phyloP scores from a whole-genome alignment of 2,113 vertebrate genomes.

The Passerina amoena region DNA sequence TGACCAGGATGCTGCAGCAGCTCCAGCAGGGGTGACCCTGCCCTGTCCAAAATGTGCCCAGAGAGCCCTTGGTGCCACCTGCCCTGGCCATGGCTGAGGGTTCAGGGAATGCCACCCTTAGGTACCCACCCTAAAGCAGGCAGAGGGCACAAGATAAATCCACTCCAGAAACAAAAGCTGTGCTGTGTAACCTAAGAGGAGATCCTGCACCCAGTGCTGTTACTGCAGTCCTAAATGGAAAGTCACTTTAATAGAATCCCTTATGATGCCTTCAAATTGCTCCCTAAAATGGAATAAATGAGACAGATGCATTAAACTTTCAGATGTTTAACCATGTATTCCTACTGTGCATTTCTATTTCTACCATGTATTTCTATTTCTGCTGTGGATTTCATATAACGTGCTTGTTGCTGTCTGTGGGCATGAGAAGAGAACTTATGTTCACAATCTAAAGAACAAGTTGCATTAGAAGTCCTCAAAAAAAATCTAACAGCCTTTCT shows the following conservation, averaged over 20 bases:
- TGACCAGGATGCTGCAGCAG: background rate
- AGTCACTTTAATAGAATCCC: background rate
- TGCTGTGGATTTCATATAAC: background rate
- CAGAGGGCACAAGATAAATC: background rate
- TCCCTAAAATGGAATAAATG: background rate
- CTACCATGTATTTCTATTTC: background rate
- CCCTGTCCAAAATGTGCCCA: rapidly evolving
- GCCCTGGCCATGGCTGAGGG: too few species aligned
- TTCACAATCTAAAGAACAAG: background rate
- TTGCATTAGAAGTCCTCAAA: background rate
- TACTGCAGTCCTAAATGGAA: background rate
- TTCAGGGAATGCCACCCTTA: too few species aligned
- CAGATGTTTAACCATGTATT: background rate
- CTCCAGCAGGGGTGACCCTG: background rate
- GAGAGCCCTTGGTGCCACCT: background rate
- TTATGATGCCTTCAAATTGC: background rate
- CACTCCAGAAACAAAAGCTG: background rate
- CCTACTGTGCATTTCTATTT: background rate
- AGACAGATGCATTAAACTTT: background rate
- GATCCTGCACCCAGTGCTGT: rapidly evolving
- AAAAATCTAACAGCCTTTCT: background rate
- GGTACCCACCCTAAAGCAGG: background rate
- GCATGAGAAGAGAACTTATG: background rate
- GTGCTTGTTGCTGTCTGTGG: background rate
- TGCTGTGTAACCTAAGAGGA: background rate